Base-by-base conservation (phyloP, 2,113 vertebrate genomes). In the Poicephalus gulielmi region DNA sequence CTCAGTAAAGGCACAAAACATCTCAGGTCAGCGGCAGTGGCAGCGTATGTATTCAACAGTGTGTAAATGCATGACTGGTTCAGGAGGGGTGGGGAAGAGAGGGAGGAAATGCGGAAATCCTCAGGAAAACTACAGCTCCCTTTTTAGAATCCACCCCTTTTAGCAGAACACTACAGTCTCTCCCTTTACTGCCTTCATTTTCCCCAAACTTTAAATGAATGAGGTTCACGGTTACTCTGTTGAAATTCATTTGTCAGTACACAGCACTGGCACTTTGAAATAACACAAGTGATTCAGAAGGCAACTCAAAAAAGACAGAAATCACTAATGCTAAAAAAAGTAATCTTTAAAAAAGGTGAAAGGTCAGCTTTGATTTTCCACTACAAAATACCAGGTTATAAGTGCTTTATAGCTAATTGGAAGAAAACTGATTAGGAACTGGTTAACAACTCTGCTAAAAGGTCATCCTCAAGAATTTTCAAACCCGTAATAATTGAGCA, bases 1-100 rank as follows among this genome's bases (percentile, higher is more conserved):
- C 69, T 31, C 17, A 44, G 18, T 31, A 33, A 66, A 57, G 11
- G 3, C 37, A 70, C 15, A 20, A 27, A 10, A 79, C 23, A 22
- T 49, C 44, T 25, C 22, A 41, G 27, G 6, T 7, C 18, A 85
- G 37, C 0, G 2, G 2, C 9, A 18, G 27, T 17, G 22, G 8
- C 2, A 6, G 5, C 11, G 10, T 31, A 7, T 1, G 0, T 16
- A 52, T 43, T 50, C 3, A 0, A 60, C 4, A 13, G 4, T 0
- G 4, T 5, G 8, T 7, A 78, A 84, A 46, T 1, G 14, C 6
- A 28, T 5, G 46, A 7, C 13, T 68, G 4, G 23, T 31, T 31
- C n/a, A 35, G 33, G 12, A 9, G 11, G 14, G 5, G 5, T 7
- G 4, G 8, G 7, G 4, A 6, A 2, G 5, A 6, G 4, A 7